Percentiles rank a stretch among this genome's conserved stretches.
Conservation (phyloP, 2,888 invertebrate genomes). For the Nineta flava region DNA sequence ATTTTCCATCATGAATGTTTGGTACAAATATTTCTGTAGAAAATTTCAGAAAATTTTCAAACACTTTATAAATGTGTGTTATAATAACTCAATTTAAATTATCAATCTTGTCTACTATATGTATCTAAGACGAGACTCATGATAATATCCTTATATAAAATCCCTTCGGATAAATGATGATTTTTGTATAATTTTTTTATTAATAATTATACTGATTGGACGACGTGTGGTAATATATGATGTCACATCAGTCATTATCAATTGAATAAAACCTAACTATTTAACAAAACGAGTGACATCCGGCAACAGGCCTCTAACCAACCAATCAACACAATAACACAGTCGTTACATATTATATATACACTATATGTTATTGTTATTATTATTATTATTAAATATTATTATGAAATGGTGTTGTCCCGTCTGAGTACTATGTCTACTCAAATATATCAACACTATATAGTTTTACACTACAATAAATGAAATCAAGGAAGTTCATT, state of each 20-base stretch:
- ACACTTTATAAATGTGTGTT: too few relatives aligned
- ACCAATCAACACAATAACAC: too few relatives aligned
- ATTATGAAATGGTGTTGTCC: neutral
- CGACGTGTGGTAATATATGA: neutral
- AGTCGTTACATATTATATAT: neutral
- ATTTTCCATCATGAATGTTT: too few relatives aligned
- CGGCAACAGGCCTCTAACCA: slow-evolving; percentile 1
- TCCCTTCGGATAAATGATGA: too few relatives aligned
- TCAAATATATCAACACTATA: neutral
- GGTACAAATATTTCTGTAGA: too few relatives aligned
- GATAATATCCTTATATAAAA: too few relatives aligned
- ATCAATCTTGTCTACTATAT: too few relatives aligned
- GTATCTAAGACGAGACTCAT: too few relatives aligned
- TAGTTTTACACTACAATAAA: neutral
- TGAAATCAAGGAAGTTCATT: slow-evolving; percentile 4
- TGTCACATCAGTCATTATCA: neutral
- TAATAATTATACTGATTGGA: neutral
- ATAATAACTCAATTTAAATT: too few relatives aligned
- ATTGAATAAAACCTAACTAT: neutral
- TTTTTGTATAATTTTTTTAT: too few relatives aligned
- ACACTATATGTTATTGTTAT: neutral
- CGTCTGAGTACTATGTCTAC: neutral
- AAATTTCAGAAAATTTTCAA: too few relatives aligned
- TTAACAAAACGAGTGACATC: slow-evolving; percentile 5
- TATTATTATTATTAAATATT: neutral